phyloP scores from a whole-genome alignment of 2,797 vertebrate genomes.

The Tarsius wallacei region DNA sequence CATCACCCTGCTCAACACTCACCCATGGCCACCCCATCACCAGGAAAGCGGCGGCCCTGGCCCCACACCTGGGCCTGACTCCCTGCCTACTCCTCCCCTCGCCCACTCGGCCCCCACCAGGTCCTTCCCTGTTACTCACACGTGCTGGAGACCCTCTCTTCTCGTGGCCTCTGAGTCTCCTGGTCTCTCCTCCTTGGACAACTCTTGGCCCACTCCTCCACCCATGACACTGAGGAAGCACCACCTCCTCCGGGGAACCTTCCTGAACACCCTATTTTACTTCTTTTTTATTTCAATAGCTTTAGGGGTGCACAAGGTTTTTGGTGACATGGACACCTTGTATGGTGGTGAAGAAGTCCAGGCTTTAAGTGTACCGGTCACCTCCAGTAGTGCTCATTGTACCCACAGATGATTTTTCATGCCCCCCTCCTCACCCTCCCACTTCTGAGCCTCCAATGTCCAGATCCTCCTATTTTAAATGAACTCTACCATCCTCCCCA shows the following conservation, averaged over 20 bases:
- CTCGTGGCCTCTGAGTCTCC: neutral
- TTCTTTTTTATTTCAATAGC: no score
- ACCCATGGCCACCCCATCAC: fast-evolving
- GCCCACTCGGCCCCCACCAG: neutral
- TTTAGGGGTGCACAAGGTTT: no score
- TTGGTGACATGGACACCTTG: no score
- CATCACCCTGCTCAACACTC: neutral
- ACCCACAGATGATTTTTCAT: no score
- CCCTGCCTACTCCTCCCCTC: fast-evolving
- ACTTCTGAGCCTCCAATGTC: no score
- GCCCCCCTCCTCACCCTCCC: no score
- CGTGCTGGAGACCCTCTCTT: neutral
- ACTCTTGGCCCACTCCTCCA: neutral
- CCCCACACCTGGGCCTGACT: fast-evolving
- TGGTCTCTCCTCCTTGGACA: neutral
- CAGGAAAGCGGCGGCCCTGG: neutral
- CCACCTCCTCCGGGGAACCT: neutral
- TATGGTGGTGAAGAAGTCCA: no score
- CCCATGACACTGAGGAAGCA: neutral
- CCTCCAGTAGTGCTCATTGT: no score
- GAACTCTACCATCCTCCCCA: neutral
- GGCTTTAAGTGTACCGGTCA: no score
- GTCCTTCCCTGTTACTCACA: no score
- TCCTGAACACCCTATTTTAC: neutral
- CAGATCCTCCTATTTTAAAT: neutral